Conservation (phyloP, 2,888 invertebrate genomes). For the Drosophila cracens region DNA sequence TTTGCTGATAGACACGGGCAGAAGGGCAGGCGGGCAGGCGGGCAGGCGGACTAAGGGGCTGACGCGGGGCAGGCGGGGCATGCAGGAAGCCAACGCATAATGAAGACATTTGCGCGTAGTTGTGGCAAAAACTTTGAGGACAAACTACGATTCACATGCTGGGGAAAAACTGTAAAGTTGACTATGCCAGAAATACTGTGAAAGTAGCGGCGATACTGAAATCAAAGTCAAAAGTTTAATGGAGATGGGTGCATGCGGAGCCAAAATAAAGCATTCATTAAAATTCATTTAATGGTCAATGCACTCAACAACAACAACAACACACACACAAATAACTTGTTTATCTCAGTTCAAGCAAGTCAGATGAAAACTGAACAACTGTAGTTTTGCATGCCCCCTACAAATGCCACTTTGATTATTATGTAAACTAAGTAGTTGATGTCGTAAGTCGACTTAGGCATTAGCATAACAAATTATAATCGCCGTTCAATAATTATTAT, state of each 20-base stretch:
- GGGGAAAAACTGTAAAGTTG: constrained; percentile 1
- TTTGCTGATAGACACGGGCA: constrained; percentile 32
- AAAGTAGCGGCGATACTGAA: neutral
- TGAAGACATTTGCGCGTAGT: constrained; percentile 48
- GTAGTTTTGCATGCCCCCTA: neutral
- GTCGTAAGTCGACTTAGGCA: neutral
- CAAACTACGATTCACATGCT: constrained; percentile 43
- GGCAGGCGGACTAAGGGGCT: neutral
- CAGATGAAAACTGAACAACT: neutral
- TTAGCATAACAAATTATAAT: neutral
- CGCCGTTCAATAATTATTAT: neutral
- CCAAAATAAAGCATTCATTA: constrained; percentile 59
- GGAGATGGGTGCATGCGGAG: constrained; percentile 36
- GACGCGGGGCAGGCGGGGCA: neutral
- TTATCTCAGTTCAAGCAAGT: constrained; percentile 30
- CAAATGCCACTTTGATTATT: neutral
- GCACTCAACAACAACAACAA: constrained; percentile 31
- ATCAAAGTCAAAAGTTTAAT: constrained; percentile 18
- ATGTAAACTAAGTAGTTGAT: neutral
- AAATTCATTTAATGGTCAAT: constrained; percentile 69
- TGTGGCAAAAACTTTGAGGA: constrained; percentile 43
- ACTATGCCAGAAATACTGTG: constrained; percentile 2
- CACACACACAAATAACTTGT: constrained; percentile 21
- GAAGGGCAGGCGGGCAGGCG: constrained; percentile 6
- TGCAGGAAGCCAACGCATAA: constrained; percentile 34